Percentiles rank a stretch among this genome's conserved stretches.
Conservation (phyloP, 2,797 vertebrate species). For the Helarctos malayanus region DNA sequence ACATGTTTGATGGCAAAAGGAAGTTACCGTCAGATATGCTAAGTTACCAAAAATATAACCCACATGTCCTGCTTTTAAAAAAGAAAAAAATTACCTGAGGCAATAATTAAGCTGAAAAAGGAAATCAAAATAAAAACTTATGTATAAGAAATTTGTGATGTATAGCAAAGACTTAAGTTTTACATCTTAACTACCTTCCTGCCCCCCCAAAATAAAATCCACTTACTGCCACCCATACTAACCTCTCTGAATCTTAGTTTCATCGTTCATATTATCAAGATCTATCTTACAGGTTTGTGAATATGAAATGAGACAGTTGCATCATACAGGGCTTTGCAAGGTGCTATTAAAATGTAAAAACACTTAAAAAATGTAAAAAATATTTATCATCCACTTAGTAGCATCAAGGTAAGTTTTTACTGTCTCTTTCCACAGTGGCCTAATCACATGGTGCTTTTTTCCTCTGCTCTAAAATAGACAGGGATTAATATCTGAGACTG, state of each 20-base stretch:
- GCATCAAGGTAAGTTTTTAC: neutral
- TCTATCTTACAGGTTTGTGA: neutral
- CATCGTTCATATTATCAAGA: conserved; percentile 5
- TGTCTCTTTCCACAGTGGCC: neutral
- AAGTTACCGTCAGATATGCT: conserved; percentile 34
- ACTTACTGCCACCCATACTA: neutral
- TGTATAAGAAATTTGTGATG: neutral
- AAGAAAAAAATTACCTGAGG: neutral
- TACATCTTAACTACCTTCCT: neutral
- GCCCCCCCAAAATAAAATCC: neutral
- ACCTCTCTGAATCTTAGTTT: neutral
- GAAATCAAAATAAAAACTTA: conserved; percentile 10
- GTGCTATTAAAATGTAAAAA: neutral
- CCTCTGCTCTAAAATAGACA: conserved; percentile 37
- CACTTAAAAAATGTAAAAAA: neutral
- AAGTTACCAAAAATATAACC: conserved; percentile 13
- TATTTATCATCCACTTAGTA: neutral
- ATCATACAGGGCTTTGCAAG: conserved; percentile 1
- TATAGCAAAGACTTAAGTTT: neutral
- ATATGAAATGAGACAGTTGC: neutral
- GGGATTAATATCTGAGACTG: conserved; percentile 18
- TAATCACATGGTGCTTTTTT: neutral
- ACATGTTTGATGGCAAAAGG: neutral
- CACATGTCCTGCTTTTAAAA: neutral
- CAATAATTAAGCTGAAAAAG: neutral